Conservation (phyloP, 2,113 vertebrate genomes). For the Tapirus terrestris region DNA sequence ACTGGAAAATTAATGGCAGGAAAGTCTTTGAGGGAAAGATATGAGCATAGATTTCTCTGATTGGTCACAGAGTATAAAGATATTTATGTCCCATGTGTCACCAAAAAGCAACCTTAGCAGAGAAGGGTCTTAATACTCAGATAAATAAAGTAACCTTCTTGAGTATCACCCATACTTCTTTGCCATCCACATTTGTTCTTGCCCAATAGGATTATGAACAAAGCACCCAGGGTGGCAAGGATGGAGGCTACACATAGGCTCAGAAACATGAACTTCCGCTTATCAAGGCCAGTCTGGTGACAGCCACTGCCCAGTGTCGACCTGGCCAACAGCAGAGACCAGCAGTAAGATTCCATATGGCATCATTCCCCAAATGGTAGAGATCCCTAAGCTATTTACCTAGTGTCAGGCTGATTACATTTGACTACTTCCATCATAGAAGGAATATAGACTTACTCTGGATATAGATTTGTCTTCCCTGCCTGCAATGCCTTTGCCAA, state of each 20-base stretch:
- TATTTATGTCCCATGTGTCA: neutral
- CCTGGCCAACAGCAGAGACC: neutral
- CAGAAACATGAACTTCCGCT: neutral
- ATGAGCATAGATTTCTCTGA: neutral
- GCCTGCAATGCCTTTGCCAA: constrained; percentile 32
- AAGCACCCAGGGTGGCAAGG: neutral
- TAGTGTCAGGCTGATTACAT: neutral
- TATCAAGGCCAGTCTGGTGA: neutral
- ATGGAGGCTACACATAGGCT: neutral
- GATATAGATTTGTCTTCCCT: neutral
- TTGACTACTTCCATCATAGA: neutral
- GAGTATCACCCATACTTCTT: neutral
- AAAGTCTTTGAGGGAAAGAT: neutral
- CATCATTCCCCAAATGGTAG: neutral
- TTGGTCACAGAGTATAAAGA: neutral
- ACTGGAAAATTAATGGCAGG: neutral
- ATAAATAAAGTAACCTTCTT: neutral
- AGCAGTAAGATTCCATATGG: neutral
- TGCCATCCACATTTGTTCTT: neutral
- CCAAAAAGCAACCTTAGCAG: neutral
- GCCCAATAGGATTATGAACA: neutral
- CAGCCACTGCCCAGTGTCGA: neutral
- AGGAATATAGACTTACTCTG: neutral
- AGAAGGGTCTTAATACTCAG: neutral
- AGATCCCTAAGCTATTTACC: neutral